Evolutionary conservation across 2,888 invertebrate species (phyloP).

Genomic region (Diploptera punctata): DNA sequence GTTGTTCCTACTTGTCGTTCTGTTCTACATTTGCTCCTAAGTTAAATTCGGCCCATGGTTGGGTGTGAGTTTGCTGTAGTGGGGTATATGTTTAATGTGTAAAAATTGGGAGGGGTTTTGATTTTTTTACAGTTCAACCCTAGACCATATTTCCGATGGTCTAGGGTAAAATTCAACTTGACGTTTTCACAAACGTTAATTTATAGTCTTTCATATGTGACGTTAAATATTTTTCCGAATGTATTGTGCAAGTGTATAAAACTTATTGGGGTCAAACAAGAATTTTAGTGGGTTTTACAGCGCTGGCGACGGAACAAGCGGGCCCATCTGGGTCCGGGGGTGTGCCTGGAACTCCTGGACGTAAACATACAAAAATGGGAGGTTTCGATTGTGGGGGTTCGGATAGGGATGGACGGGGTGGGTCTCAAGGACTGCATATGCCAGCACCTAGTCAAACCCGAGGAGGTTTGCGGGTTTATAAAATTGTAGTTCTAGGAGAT

Average conservation of each 20-base stretch:
- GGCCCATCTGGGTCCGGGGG: constrained; percentile 40
- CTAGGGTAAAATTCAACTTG: constrained; percentile 36
- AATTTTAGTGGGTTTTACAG: background rate
- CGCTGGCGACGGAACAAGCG: constrained; percentile 40
- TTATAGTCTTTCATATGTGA: background rate
- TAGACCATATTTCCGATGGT: constrained; percentile 35
- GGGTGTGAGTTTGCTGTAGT: constrained; percentile 1
- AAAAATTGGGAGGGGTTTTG: background rate
- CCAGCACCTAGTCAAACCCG: constrained; percentile 49
- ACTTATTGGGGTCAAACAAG: background rate
- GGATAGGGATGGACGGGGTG: constrained; percentile 34
- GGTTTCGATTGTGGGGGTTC: constrained; percentile 28
- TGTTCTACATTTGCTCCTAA: background rate
- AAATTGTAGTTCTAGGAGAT: constrained; percentile 90
- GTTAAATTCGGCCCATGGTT: background rate
- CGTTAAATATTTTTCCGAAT: background rate
- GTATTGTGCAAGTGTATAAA: background rate
- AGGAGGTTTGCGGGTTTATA: constrained; percentile 81
- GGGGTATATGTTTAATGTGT: background rate
- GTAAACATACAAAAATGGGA: constrained; percentile 35
- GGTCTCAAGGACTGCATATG: constrained; percentile 33
- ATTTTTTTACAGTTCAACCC: background rate
- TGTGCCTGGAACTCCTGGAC: constrained; percentile 32
- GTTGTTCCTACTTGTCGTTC: too few species aligned
- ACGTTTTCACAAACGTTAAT: too few species aligned